Percentiles rank a stretch among this genome's conserved stretches.
These are phyloP conservation scores for Struthio camelus DNA, from an alignment of 2,113 vertebrate genomes.

Conservation along the genomic window DNA sequence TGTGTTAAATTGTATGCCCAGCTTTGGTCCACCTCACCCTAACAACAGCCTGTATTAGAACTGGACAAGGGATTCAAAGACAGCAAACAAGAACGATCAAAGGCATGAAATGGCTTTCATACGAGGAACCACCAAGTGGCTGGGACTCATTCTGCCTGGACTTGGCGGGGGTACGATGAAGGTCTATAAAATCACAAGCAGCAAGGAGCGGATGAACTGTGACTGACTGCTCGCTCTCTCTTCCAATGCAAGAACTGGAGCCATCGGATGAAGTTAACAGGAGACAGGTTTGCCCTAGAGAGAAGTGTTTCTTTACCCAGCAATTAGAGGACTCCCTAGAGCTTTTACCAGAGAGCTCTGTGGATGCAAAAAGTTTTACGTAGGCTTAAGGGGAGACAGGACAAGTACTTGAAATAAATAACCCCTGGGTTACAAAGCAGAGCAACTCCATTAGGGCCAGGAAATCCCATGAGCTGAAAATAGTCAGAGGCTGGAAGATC, in stretches of 20 bases:
- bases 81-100: not conserved
- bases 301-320: not conserved
- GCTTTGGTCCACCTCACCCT: not conserved
- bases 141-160: not conserved
- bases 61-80: not conserved
- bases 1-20: not conserved
- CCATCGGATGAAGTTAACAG: not conserved
- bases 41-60: not conserved
- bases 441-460: not conserved
- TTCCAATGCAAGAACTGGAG: not conserved
- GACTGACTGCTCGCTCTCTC: not conserved
- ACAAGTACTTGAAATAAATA: constrained; percentile 1
- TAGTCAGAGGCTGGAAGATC: not conserved
- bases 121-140: not conserved
- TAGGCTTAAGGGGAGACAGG: not conserved
- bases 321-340: not conserved
- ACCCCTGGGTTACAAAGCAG: not conserved
- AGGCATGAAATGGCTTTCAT: not conserved
- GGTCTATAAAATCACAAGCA: not conserved
- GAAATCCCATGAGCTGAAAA: constrained; percentile 30
- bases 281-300: not conserved
- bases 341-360: not conserved
- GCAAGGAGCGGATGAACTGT: not conserved
- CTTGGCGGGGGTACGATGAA: not conserved
- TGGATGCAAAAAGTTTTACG: not conserved